A percentile compares a stretch with the other conserved stretches of the same genome.
These are phyloP conservation scores for Acarapis woodi DNA, from an alignment of 1,140 invertebrate species.

Conservation along the genomic window DNA sequence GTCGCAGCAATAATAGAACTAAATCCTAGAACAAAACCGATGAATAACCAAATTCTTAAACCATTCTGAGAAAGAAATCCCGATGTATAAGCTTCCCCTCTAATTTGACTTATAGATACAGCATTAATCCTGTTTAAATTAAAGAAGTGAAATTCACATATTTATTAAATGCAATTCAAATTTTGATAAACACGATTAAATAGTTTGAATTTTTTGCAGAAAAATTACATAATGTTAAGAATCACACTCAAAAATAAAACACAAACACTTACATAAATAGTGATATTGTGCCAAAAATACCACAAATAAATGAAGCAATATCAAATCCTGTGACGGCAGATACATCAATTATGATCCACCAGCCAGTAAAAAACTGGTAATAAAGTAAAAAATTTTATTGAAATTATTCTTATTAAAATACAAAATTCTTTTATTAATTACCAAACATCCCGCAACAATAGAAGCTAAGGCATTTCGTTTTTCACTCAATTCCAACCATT, in stretches of 20 bases:
- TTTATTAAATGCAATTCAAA: constrained; percentile 1
- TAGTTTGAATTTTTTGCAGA: background rate
- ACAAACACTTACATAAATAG: constrained; percentile 50
- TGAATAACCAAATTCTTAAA: constrained; percentile 73
- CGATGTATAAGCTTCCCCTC: constrained; percentile 53
- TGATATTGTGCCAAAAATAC: constrained; percentile 69
- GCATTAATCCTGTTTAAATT: constrained; percentile 46
- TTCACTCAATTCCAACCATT: constrained; percentile 22
- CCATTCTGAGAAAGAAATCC: constrained; percentile 59
- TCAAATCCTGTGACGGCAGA: constrained; percentile 32
- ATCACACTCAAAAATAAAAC: background rate
- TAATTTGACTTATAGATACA: constrained; percentile 71
- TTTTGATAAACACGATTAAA: background rate
- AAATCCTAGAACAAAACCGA: constrained; percentile 87
- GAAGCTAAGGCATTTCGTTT: constrained; percentile 51
- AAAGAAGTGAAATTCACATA: constrained; percentile 1
- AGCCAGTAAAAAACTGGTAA: constrained; percentile 63
- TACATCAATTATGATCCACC: constrained; percentile 94
- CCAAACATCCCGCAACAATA: constrained; percentile 48
- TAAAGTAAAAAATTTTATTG: constrained; percentile 3
- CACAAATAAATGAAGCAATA: constrained; percentile 65
- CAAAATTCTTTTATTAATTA: constrained; percentile 20
- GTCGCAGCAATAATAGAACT: constrained; percentile 72
- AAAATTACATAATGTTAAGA: background rate
- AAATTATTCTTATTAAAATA: constrained; percentile 1